Conservation (phyloP, 1,140 invertebrate species). For the Hypsibius dujardini region DNA sequence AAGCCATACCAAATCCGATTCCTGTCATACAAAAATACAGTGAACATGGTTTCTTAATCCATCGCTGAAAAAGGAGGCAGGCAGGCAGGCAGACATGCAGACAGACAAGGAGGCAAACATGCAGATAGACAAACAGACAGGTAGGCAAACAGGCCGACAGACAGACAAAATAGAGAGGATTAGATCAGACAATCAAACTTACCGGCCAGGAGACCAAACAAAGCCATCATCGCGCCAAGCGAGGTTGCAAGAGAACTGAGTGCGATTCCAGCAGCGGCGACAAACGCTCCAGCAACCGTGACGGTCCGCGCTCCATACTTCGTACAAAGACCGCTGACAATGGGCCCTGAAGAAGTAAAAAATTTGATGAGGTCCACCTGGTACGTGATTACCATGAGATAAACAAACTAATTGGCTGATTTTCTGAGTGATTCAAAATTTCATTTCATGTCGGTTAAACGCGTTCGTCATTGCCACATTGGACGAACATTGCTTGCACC, state of each 20-base stretch:
- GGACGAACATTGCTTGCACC: slow-evolving; percentile 26
- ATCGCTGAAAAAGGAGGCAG: background rate
- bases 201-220: slow-evolving; percentile 72
- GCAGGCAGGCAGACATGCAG: no score
- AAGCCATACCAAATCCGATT: slow-evolving; percentile 69
- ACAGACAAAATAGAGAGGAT: no score
- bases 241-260: slow-evolving; percentile 58
- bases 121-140: no score
- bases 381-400: no score
- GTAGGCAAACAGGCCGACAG: no score
- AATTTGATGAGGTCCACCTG: slow-evolving; percentile 13
- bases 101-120: no score
- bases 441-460: background rate
- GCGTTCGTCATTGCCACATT: background rate
- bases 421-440: slow-evolving; percentile 16
- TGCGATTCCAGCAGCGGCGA: slow-evolving; percentile 54
- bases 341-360: slow-evolving; percentile 49
- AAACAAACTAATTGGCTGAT: background rate
- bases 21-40: slow-evolving; percentile 40
- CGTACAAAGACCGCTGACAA: slow-evolving; percentile 65
- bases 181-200: no score
- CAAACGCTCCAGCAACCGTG: slow-evolving; percentile 60
- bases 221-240: slow-evolving; percentile 56
- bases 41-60: background rate
- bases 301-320: slow-evolving; percentile 72